Base-by-base conservation (phyloP, 2,113 vertebrate genomes). In the Hylia prasina region DNA sequence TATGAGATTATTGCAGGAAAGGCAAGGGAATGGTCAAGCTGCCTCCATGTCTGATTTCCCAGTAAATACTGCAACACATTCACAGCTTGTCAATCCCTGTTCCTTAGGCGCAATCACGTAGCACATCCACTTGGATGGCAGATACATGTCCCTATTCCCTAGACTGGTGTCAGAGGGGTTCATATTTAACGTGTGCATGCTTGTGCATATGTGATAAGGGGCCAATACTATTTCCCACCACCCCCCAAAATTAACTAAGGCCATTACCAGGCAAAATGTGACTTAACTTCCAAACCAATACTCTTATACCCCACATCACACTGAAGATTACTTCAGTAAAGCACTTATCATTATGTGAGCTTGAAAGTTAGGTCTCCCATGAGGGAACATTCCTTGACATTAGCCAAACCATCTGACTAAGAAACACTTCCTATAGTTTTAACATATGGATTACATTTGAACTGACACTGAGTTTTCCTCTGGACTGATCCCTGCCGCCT, bases 371-470 rank as follows among this genome's bases (percentile, higher is more conserved):
- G 64, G 60, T 92, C 84, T 96, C 93, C 79, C 93, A 81, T 0
- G 19, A 95, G 88, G 45, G 60, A 95, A 86, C 82, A 68, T 96
- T 94, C 82, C 92, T 93, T 83, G 37, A 57, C 81, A 96, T 88
- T 71, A 97, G 92, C 90, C 93, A 96, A 96, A 88, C 88, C 93
- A 92, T 95, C 92, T 92, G 79, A 93, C 88, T 87, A 83, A 88
- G 75, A 95, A 93, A 96, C 82, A 80, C 79, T 95, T 96, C 95
- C 92, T 95, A 83, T 82, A 95, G 85, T 92, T 94, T 89, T 95
- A 97, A 92, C 96, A 97, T 92, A 96, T 96, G 96, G 92, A 95
- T 92, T 89, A 75, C 93, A 97, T 96, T 96, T 96, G 93, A 95
- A 95, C 77, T 68, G 80, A 94, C 93, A 97, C 76, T 31, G 80